Evolutionary conservation across 1,140 invertebrate genomes (phyloP).

Genomic region (Lepidurus packardi): DNA sequence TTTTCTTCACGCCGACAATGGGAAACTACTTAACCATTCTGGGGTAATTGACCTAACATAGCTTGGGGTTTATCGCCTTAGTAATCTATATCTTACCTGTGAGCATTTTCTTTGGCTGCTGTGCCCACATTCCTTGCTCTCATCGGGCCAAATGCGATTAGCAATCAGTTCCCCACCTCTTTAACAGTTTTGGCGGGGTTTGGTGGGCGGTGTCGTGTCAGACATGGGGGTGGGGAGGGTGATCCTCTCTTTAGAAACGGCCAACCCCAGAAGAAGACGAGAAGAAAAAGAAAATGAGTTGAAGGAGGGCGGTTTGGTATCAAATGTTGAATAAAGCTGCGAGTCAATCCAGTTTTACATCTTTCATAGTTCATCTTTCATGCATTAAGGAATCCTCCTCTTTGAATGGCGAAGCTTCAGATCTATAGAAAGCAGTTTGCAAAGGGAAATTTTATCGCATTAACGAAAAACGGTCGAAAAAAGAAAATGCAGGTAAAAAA

Average conservation of each 20-base stretch:
- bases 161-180: background rate
- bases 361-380: background rate
- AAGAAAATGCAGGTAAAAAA: background rate
- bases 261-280: background rate
- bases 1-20: no score
- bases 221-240: background rate
- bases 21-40: no score
- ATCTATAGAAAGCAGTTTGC: background rate
- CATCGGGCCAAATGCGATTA: background rate
- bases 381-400: background rate
- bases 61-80: background rate
- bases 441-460: background rate
- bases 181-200: background rate
- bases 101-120: background rate
- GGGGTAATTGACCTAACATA: background rate
- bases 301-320: background rate
- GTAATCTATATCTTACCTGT: background rate
- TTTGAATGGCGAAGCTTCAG: background rate
- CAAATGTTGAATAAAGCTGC: slow-evolving; percentile 11
- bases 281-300: background rate
- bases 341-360: background rate
- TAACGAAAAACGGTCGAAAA: background rate
- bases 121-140: background rate
- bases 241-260: background rate
- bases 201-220: background rate